Conservation (phyloP, 2,888 invertebrate species). For the Drosophila birchii region DNA sequence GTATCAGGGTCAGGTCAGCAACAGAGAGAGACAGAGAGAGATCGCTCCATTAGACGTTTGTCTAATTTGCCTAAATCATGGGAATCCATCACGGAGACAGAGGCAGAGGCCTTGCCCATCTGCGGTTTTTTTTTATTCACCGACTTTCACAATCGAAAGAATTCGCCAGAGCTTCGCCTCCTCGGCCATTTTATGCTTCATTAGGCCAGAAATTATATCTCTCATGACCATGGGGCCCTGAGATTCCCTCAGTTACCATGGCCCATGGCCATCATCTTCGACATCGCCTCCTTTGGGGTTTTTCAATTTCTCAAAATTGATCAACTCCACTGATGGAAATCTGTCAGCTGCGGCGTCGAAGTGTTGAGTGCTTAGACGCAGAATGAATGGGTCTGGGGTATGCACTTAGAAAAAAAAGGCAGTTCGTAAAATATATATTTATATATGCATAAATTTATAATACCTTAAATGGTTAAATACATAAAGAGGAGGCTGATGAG, state of each 20-base stretch:
- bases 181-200: constrained; percentile 76
- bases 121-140: constrained; percentile 57
- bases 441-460: background rate
- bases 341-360: constrained; percentile 50
- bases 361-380: constrained; percentile 42
- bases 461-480: too few relatives aligned
- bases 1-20: constrained; percentile 8
- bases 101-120: constrained; percentile 17
- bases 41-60: constrained; percentile 45
- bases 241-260: constrained; percentile 20
- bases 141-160: constrained; percentile 65
- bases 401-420: constrained; percentile 4
- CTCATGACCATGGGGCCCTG: constrained; percentile 30
- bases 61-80: constrained; percentile 77
- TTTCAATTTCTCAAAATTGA: constrained; percentile 74
- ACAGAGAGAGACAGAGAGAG: background rate
- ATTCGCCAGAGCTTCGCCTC: constrained; percentile 26
- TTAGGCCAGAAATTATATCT: constrained; percentile 75
- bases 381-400: constrained; percentile 23
- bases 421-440: background rate
- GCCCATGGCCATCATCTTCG: constrained; percentile 12
- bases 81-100: constrained; percentile 57
- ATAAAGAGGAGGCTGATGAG: too few relatives aligned
- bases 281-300: constrained; percentile 27
- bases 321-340: constrained; percentile 71